phyloP scores from a whole-genome alignment of 2,888 invertebrate genomes.

The Elysia crispata region DNA sequence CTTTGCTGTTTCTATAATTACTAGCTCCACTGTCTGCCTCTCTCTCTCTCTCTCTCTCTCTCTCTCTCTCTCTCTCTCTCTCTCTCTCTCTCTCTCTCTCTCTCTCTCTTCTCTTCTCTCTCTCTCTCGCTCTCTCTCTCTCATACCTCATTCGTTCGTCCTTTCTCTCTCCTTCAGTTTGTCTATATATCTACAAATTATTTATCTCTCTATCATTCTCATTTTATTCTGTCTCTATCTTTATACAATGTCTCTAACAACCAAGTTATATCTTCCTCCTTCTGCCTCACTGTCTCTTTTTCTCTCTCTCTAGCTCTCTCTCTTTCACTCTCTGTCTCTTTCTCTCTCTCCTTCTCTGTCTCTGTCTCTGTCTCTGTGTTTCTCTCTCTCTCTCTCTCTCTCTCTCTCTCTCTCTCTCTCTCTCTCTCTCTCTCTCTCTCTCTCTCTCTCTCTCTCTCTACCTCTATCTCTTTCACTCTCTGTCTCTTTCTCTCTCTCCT shows the following conservation, averaged over 20 bases:
- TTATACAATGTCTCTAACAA: no score
- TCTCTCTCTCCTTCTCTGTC: no score
- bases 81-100: constrained; percentile 38
- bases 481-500: no score
- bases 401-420: no score
- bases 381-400: no score
- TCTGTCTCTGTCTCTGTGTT: no score
- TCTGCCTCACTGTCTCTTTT: constrained; percentile 43
- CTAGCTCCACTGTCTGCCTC: background rate
- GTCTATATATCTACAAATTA: background rate
- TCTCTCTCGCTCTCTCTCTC: constrained; percentile 29
- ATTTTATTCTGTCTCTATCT: no score
- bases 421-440: no score
- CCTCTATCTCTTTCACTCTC: no score
- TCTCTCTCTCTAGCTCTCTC: constrained; percentile 32
- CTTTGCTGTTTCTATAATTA: no score
- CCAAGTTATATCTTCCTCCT: background rate
- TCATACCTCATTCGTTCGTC: background rate
- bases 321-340: background rate
- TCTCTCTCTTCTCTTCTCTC: constrained; percentile 37
- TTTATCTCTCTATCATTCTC: no score
- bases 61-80: constrained; percentile 32
- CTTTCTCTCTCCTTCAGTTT: constrained; percentile 12
- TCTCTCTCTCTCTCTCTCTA: no score
- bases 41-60: constrained; percentile 25